Base-by-base conservation (phyloP, 2,797 vertebrate genomes). In the Ceyx erithaca region DNA sequence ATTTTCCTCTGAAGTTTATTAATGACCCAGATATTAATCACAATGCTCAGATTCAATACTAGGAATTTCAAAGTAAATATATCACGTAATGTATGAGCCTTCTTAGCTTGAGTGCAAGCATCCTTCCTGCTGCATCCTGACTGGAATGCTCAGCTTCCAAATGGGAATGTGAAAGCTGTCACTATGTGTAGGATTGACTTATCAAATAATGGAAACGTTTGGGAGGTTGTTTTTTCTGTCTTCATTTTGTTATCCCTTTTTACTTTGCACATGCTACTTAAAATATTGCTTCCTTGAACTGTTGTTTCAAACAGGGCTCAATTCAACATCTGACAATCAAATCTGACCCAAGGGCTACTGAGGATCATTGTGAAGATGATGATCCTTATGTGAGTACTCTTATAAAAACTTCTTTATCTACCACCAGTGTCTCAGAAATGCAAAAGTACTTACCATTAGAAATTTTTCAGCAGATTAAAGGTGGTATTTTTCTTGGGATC, bases 331-430 rank as follows among this genome's bases (percentile, higher is more conserved):
- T 99, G 96, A 96, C 98, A 63, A 66, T 99, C 90, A 98, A 98
- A 89, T 95, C 98, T 2, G 98, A 99, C 96, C 97, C 98, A 95
- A 97, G 96, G 68, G 97, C 98, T 85, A 97, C 98, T 0, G 98
- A 98, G 88, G 98, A 99, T 89, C 98, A 99, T 84, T 99, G 99
- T 77, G 99, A 99, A 94, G 98, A 99, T 51, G 99, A 99, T 59
- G 99, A 99, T 64, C 98, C 98, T 26, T 98, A 99, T 71, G 99
- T 99, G 94, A 99, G 99, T 97, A 69, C 54, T 73, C 30, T 31
- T 23, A 35, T 9, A 43, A 84, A 62, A 2, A 30, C 4, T 21
- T 68, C 45, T 67, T 51, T 26, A 30, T 51, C 30, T 71, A 2
- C 20, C 19, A 35, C 72, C 33, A 82, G 7, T 55, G 25, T 21